These are phyloP conservation scores for Sebastes reedi DNA, from an alignment of 2,797 vertebrate genomes.

Conservation along the genomic window DNA sequence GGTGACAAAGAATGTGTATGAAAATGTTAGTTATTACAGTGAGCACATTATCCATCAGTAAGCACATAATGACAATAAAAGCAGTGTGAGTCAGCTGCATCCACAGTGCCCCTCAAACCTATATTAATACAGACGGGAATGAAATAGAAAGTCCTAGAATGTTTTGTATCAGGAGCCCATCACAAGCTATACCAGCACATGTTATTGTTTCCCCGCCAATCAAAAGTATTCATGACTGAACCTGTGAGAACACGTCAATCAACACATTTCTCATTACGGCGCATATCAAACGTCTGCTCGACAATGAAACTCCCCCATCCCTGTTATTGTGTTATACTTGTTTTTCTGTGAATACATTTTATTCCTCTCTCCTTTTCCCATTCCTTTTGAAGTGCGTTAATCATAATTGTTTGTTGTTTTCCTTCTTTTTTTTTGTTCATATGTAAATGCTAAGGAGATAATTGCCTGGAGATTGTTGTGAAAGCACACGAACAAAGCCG, in stretches of 20 bases:
- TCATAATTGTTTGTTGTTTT: slow-evolving; percentile 73
- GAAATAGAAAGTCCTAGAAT: slow-evolving; percentile 49
- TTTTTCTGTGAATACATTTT: slow-evolving; percentile 43
- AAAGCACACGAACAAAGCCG: slow-evolving; percentile 63
- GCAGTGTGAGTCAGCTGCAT: slow-evolving; percentile 10
- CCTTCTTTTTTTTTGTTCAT: slow-evolving; percentile 63
- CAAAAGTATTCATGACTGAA: slow-evolving; percentile 52
- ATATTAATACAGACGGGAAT: slow-evolving; percentile 22
- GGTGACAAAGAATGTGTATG: background rate
- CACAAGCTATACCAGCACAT: background rate
- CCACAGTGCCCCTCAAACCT: background rate
- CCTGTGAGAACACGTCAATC: slow-evolving; percentile 26
- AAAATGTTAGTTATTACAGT: background rate
- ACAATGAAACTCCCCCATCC: slow-evolving; percentile 26
- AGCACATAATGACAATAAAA: slow-evolving; percentile 6
- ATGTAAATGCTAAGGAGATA: slow-evolving; percentile 74
- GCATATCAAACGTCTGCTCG: slow-evolving; percentile 35
- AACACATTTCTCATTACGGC: slow-evolving; percentile 13
- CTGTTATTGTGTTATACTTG: slow-evolving; percentile 25
- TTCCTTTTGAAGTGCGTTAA: slow-evolving; percentile 71
- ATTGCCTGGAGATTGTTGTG: slow-evolving; percentile 61
- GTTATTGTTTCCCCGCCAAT: slow-evolving; percentile 45
- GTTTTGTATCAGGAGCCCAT: slow-evolving; percentile 19
- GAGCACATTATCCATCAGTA: background rate
- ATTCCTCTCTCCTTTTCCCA: slow-evolving; percentile 26